Percentiles rank a stretch among this genome's conserved stretches.
These are phyloP conservation scores for Lepidiolamprologus cunningtoni DNA, from an alignment of 2,113 vertebrate genomes.

Conservation along the genomic window DNA sequence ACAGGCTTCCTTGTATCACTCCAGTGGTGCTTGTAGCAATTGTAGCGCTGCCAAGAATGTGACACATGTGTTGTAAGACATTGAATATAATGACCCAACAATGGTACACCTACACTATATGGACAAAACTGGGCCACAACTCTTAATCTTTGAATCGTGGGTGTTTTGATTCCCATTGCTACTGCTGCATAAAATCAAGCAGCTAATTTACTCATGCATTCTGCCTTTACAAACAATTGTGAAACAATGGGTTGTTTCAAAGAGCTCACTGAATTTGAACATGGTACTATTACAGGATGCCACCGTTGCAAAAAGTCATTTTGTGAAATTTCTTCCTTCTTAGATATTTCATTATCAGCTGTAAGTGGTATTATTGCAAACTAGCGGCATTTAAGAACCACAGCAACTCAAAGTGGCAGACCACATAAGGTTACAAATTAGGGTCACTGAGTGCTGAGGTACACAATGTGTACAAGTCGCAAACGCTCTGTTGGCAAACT, in stretches of 20 bases:
- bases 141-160: not conserved
- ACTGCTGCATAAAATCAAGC: not conserved
- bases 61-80: not conserved
- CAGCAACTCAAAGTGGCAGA: not conserved
- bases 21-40: constrained; percentile 99
- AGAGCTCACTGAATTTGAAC: not conserved
- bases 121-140: not conserved
- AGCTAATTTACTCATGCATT: not conserved
- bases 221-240: not conserved
- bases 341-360: not conserved
- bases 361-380: not conserved
- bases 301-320: not conserved
- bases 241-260: not conserved
- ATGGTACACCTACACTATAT: not conserved
- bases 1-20: constrained; percentile 84
- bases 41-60: constrained; percentile 77
- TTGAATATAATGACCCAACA: not conserved
- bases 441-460: not conserved
- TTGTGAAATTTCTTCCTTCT: not conserved
- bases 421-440: not conserved
- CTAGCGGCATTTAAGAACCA: not conserved
- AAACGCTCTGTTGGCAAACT: not conserved
- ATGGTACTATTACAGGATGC: rapidly evolving
- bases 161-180: not conserved
- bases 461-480: not conserved